Conservation (phyloP, 1,140 invertebrate species). For the Caenorhabditis brenneri region DNA sequence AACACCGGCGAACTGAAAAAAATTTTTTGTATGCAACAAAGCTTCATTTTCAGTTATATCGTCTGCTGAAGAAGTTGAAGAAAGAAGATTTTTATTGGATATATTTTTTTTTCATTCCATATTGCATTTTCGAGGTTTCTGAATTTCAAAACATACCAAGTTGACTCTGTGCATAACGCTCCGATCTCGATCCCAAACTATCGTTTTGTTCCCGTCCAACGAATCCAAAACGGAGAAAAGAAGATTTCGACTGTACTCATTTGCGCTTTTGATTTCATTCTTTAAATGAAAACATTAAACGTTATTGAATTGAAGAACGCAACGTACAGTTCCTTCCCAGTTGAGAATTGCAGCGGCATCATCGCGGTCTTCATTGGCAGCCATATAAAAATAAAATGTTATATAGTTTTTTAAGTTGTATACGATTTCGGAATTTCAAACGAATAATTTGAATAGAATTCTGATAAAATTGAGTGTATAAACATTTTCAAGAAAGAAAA, state of each 20-base stretch:
- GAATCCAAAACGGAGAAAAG: constrained; percentile 39
- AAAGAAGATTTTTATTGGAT: too few species aligned
- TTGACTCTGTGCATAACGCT: constrained; percentile 47
- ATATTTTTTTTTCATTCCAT: too few species aligned
- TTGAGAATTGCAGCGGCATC: constrained; percentile 28
- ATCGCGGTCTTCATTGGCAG: constrained; percentile 5
- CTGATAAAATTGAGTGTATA: too few species aligned
- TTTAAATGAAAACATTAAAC: too few species aligned
- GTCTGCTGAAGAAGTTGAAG: too few species aligned
- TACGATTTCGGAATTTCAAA: neutral
- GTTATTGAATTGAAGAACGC: too few species aligned
- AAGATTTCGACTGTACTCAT: constrained; percentile 25
- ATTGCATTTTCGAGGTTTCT: neutral
- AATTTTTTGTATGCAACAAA: too few species aligned
- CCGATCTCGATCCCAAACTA: constrained; percentile 44
- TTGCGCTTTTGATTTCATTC: constrained; percentile 25
- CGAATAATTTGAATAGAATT: too few species aligned
- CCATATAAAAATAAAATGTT: neutral
- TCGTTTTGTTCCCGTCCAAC: constrained; percentile 48
- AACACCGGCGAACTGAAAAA: constrained; percentile 32
- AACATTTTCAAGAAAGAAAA: too few species aligned
- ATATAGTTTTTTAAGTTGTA: too few species aligned
- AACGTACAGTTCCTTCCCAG: constrained; percentile 8
- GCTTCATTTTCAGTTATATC: too few species aligned
- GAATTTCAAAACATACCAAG: constrained; percentile 12